Evolutionary conservation across 2,888 invertebrate genomes (phyloP).

Genomic region (Ceratothoa steindachneri): DNA sequence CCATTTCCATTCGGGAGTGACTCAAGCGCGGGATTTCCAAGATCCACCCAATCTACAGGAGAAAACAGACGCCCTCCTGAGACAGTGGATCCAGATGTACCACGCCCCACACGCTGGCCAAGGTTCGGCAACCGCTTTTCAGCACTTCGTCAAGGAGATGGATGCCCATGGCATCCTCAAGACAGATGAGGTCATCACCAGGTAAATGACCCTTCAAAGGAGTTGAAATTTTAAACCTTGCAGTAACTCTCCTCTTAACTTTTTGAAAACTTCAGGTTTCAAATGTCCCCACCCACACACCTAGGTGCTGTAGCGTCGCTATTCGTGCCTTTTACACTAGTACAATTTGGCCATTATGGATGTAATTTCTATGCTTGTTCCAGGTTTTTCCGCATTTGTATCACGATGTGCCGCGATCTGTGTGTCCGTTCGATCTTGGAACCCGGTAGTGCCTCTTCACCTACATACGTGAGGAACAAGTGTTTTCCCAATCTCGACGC

Average conservation of each 20-base stretch:
- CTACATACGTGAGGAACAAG: constrained; percentile 71
- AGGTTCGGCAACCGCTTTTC: constrained; percentile 85
- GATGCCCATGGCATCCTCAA: constrained; percentile 92
- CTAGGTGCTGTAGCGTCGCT: too few species aligned
- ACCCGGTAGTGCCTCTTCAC: constrained; percentile 45
- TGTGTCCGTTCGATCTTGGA: constrained; percentile 81
- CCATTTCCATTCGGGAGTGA: constrained; percentile 88
- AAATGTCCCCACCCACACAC: too few species aligned
- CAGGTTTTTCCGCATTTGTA: constrained; percentile 86
- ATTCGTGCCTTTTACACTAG: too few species aligned
- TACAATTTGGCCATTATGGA: too few species aligned
- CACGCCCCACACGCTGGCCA: constrained; percentile 71
- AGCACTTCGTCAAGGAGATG: constrained; percentile 90
- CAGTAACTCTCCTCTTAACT: too few species aligned
- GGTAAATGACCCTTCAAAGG: constrained; percentile 52
- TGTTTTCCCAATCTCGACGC: constrained; percentile 94
- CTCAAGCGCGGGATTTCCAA: constrained; percentile 78
- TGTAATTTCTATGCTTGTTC: too few species aligned
- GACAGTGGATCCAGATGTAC: constrained; percentile 93
- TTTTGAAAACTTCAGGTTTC: too few species aligned
- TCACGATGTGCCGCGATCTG: constrained; percentile 92
- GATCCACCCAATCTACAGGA: constrained; percentile 92
- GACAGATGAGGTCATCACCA: constrained; percentile 92
- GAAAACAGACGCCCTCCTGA: constrained; percentile 84
- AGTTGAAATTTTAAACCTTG: too few species aligned